Conservation (phyloP, 2,888 invertebrate species). For the Protodeltote pygarga region DNA sequence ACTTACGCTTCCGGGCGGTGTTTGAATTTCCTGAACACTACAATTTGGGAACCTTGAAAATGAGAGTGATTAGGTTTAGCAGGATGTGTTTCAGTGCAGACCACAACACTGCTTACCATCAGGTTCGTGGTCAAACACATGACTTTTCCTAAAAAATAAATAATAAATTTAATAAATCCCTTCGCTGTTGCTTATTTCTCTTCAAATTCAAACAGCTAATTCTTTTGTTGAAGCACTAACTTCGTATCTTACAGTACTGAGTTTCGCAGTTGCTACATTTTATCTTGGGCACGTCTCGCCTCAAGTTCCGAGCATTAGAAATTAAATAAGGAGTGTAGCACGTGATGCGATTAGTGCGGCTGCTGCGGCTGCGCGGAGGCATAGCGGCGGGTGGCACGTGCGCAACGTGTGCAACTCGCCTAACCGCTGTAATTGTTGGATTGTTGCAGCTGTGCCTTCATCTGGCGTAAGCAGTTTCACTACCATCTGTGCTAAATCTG, state of each 20-base stretch:
- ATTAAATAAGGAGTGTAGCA: constrained; percentile 38
- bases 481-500: not conserved
- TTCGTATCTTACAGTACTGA: not conserved
- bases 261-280: constrained; percentile 2
- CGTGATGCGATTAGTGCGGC: constrained; percentile 26
- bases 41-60: too few relatives aligned
- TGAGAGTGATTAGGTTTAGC: too few relatives aligned
- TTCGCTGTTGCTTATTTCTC: too few relatives aligned
- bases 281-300: constrained; percentile 22
- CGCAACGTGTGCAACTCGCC: constrained; percentile 7
- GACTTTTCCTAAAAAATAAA: too few relatives aligned
- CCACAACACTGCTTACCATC: too few relatives aligned
- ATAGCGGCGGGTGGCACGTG: constrained; percentile 12
- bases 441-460: constrained; percentile 8
- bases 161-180: too few relatives aligned
- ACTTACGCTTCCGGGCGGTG: too few relatives aligned
- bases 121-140: too few relatives aligned
- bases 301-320: constrained; percentile 27
- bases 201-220: too few relatives aligned
- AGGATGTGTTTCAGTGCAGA: too few relatives aligned
- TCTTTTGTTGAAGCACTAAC: not conserved
- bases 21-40: too few relatives aligned
- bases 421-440: constrained; percentile 13
- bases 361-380: not conserved
- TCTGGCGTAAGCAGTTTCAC: not conserved